Evolutionary conservation across 2,113 vertebrate genomes (phyloP).

Genomic region (Tapirus terrestris): DNA sequence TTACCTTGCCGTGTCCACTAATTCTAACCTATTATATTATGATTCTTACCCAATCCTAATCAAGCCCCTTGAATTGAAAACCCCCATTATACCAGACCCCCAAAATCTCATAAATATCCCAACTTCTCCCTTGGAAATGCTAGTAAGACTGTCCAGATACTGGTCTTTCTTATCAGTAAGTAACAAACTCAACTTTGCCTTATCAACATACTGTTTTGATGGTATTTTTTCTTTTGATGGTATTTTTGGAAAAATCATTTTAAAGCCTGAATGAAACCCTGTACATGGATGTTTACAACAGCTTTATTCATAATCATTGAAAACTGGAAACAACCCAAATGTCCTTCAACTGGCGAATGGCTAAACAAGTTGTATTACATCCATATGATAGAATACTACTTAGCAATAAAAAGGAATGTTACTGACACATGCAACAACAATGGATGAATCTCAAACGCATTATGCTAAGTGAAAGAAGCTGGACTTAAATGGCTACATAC

Average conservation of each 20-base stretch:
- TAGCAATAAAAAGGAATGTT: not conserved
- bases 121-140: not conserved
- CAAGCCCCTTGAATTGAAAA: not conserved
- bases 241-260: constrained; percentile 31
- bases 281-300: not conserved
- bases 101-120: not conserved
- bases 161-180: not conserved
- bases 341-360: not conserved
- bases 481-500: not conserved
- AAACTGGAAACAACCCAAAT: not conserved
- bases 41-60: not conserved
- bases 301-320: not conserved
- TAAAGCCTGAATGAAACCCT: not conserved
- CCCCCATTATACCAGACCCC: not conserved
- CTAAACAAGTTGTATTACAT: not conserved
- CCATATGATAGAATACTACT: not conserved
- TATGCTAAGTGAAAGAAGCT: not conserved
- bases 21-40: not conserved
- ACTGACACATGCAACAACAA: not conserved
- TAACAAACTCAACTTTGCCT: not conserved
- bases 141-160: not conserved
- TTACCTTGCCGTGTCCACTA: not conserved
- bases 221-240: not conserved
- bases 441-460: not conserved
- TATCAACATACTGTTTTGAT: not conserved